A percentile compares a stretch with the other conserved stretches of the same genome.
phyloP scores from a whole-genome alignment of 2,888 invertebrate species.

The Erebia ligea region DNA sequence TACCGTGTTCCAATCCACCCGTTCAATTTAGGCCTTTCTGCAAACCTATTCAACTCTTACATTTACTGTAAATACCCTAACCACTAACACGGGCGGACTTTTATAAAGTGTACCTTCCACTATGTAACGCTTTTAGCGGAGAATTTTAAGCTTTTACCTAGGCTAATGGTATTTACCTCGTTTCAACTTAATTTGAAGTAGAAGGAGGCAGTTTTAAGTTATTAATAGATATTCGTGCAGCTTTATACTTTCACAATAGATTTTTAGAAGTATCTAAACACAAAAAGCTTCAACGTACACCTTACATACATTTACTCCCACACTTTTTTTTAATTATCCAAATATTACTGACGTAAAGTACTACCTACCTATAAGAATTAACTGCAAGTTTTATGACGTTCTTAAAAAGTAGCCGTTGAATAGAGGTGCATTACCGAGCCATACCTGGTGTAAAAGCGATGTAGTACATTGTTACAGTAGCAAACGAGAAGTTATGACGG shows the following conservation, averaged over 20 bases:
- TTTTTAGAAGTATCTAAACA: neutral
- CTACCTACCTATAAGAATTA: neutral
- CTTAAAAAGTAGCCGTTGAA: conserved; percentile 1
- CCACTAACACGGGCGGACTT: conserved; percentile 46
- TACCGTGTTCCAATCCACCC: conserved; percentile 73
- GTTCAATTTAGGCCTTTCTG: conserved; percentile 78
- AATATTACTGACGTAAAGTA: neutral
- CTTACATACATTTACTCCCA: neutral
- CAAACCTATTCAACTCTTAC: conserved; percentile 63
- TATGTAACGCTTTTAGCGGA: conserved; percentile 24
- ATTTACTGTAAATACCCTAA: conserved; percentile 53
- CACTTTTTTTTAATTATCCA: neutral
- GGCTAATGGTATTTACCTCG: conserved; percentile 28
- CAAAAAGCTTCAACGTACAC: no score
- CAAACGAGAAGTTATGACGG: conserved; percentile 83
- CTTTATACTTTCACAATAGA: neutral
- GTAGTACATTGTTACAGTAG: conserved; percentile 77
- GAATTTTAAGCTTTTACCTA: conserved; percentile 26
- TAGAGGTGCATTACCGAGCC: conserved; percentile 18
- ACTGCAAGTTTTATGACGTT: neutral
- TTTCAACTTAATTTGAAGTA: conserved; percentile 17
- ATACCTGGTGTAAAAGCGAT: conserved; percentile 69
- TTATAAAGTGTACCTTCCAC: conserved; percentile 37
- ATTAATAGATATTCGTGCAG: conserved; percentile 38
- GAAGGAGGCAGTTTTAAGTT: conserved; percentile 27